A percentile compares a stretch with the other conserved stretches of the same genome.
phyloP scores from a whole-genome alignment of 2,797 vertebrate genomes.

The Denticeps clupeoides region DNA sequence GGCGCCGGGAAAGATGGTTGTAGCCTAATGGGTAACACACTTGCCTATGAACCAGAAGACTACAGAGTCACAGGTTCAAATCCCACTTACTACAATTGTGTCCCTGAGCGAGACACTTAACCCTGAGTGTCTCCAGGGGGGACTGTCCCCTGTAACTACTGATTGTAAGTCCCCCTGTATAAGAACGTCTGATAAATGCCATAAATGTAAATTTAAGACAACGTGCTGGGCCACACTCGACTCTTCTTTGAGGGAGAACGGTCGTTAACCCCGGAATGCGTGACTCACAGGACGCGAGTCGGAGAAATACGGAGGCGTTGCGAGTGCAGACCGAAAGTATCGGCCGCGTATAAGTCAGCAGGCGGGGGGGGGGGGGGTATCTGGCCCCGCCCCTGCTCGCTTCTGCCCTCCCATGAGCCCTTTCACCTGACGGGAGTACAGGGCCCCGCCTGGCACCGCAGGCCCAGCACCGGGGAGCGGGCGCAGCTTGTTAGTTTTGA shows the following conservation, averaged over 20 bases:
- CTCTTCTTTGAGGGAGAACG: conserved; percentile 29
- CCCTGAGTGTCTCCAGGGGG: too few relatives aligned
- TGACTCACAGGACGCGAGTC: conserved; percentile 37
- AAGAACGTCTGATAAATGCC: too few relatives aligned
- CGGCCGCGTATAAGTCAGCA: conserved; percentile 27
- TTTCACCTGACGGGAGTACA: neutral
- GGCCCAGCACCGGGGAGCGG: too few relatives aligned
- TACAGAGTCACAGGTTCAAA: too few relatives aligned
- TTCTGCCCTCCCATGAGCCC: conserved; percentile 4
- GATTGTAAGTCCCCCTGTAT: too few relatives aligned
- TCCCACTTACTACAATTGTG: too few relatives aligned
- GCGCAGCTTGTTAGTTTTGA: conserved; percentile 37
- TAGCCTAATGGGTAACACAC: too few relatives aligned
- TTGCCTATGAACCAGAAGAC: too few relatives aligned
- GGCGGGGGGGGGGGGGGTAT: conserved; percentile 13
- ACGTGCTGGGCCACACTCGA: conserved; percentile 23
- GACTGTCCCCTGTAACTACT: too few relatives aligned
- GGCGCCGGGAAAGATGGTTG: too few relatives aligned
- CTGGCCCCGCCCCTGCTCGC: conserved; percentile 14
- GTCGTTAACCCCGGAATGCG: conserved; percentile 39
- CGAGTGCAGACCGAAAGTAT: conserved; percentile 29
- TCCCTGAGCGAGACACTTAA: too few relatives aligned
- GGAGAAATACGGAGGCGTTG: conserved; percentile 24
- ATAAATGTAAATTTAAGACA: conserved; percentile 17
- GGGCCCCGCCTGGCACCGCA: too few relatives aligned